Percentiles rank a stretch among this genome's conserved stretches.
phyloP scores from a whole-genome alignment of 2,113 vertebrate genomes.

The Todiramphus chloris region DNA sequence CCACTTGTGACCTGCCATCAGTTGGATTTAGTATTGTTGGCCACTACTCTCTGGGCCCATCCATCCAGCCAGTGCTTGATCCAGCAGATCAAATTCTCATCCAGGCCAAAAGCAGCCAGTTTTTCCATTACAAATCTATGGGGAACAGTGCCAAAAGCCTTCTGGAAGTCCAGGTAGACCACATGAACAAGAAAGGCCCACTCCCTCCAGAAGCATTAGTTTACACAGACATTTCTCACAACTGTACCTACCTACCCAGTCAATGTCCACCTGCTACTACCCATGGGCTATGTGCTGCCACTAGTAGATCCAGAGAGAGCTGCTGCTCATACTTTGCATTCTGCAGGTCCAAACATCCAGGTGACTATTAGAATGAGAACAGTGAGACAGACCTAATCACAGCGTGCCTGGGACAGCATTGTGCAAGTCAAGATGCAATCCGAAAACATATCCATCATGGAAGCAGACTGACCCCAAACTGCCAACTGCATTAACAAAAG shows the following conservation, averaged over 20 bases:
- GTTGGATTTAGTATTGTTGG: too few relatives aligned
- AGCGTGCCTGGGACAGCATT: accelerated
- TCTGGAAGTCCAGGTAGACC: too few relatives aligned
- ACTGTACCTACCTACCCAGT: background rate
- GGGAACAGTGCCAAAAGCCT: too few relatives aligned
- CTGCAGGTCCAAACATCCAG: background rate
- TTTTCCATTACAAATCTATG: too few relatives aligned
- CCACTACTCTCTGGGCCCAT: too few relatives aligned
- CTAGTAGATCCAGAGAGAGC: background rate
- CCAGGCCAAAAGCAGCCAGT: too few relatives aligned
- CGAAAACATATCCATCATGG: background rate
- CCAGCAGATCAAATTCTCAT: too few relatives aligned
- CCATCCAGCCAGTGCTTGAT: too few relatives aligned
- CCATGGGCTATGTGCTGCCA: accelerated
- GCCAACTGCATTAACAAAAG: accelerated
- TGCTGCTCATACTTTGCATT: background rate
- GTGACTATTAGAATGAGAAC: background rate
- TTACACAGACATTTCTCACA: background rate
- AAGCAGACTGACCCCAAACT: background rate
- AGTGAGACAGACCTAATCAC: background rate
- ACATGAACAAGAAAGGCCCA: background rate
- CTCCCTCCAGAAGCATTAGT: background rate
- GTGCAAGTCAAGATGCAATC: background rate
- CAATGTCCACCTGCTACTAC: accelerated
- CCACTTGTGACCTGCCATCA: too few relatives aligned